These are phyloP conservation scores for Pteropus rufus DNA, from an alignment of 2,797 vertebrate genomes.

Conservation along the genomic window DNA sequence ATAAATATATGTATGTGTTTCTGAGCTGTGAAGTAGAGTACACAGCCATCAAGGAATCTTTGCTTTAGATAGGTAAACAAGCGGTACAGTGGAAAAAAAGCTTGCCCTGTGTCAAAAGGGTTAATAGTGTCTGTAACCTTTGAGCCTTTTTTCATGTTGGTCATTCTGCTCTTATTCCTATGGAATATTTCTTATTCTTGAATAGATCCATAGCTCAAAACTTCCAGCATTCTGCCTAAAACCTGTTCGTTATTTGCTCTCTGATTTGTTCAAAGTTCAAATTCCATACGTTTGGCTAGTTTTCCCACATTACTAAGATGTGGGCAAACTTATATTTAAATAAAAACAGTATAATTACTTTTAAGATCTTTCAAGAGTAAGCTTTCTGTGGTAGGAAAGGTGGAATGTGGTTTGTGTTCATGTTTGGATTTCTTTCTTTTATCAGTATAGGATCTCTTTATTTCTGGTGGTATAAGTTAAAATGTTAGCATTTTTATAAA, in stretches of 20 bases:
- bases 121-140: neutral
- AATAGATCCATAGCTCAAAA: neutral
- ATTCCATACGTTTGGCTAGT: neutral
- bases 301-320: neutral
- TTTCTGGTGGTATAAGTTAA: constrained; percentile 2
- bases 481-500: neutral
- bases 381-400: neutral
- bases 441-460: neutral
- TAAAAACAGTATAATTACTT: neutral
- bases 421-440: neutral
- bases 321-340: neutral
- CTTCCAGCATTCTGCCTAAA: neutral
- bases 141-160: neutral
- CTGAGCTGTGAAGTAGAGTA: neutral
- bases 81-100: neutral
- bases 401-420: neutral
- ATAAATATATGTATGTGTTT: neutral
- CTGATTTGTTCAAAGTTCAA: constrained; percentile 6
- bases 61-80: neutral
- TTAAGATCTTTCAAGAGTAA: neutral
- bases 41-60: neutral
- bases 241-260: neutral
- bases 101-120: neutral
- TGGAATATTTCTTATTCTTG: neutral
- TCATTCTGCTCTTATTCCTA: neutral